Evolutionary conservation across 92 coral and sea anemone species (phyloP).

Genomic region (Montipora capitata): DNA sequence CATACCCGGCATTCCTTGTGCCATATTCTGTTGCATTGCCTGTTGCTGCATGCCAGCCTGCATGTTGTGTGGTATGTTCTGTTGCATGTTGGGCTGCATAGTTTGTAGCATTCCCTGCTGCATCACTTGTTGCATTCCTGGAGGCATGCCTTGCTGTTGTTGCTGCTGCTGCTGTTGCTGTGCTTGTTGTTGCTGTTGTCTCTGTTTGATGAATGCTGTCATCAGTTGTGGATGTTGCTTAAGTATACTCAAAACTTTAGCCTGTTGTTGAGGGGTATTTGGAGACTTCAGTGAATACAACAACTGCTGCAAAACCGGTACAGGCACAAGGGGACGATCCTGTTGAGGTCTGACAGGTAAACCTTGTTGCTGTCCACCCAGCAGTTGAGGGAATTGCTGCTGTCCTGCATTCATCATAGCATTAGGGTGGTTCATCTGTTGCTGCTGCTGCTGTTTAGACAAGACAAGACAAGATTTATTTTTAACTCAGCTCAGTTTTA

Average conservation of each 20-base stretch:
- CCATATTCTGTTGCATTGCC: conserved; percentile 82
- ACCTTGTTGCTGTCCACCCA: conserved; percentile 56
- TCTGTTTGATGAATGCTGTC: conserved; percentile 81
- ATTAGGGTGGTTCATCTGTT: conserved; percentile 50
- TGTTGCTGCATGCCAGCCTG: conserved; percentile 79
- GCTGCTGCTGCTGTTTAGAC: conserved; percentile 24
- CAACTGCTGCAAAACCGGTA: conserved; percentile 80
- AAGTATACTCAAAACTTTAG: conserved; percentile 90
- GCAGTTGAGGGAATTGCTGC: conserved; percentile 69
- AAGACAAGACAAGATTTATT: no score
- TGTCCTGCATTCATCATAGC: conserved; percentile 72
- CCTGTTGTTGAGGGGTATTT: conserved; percentile 85
- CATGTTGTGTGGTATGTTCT: conserved; percentile 82
- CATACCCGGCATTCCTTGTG: conserved; percentile 81
- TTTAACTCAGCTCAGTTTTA: no score
- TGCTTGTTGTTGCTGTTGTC: conserved; percentile 42
- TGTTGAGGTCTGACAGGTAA: conserved; percentile 59
- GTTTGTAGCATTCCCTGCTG: conserved; percentile 80
- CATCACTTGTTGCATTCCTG: conserved; percentile 73
- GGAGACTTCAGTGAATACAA: conserved; percentile 85
- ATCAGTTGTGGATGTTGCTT: conserved; percentile 93
- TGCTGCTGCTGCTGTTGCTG: not conserved
- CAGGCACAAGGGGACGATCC: conserved; percentile 62
- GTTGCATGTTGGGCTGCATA: conserved; percentile 81
- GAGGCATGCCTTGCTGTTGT: conserved; percentile 83